These are phyloP conservation scores for Acrossocheilus wenchowensis DNA, from an alignment of 2,797 vertebrate genomes.

Conservation along the genomic window DNA sequence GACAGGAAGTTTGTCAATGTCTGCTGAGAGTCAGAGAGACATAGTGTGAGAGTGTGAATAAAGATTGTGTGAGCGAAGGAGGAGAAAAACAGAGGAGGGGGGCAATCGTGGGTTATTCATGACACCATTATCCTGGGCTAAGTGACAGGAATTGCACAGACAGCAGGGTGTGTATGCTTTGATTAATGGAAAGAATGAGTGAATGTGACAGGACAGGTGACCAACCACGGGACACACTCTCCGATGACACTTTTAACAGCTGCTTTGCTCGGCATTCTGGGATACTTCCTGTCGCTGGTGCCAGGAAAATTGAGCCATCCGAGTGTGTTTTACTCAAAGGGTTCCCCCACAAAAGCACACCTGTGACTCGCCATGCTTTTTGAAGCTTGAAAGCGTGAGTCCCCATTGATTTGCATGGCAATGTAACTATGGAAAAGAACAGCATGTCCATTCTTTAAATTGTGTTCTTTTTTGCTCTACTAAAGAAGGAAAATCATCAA, in stretches of 20 bases:
- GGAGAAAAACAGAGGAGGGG: constrained; percentile 24
- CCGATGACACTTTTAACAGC: constrained; percentile 72
- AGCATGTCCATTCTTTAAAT: background rate
- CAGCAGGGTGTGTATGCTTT: constrained; percentile 69
- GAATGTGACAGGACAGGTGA: constrained; percentile 78
- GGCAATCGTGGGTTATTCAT: constrained; percentile 57
- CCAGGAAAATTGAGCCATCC: background rate
- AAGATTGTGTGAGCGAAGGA: constrained; percentile 5
- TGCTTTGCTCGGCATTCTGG: constrained; percentile 67
- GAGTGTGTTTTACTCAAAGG: constrained; percentile 18
- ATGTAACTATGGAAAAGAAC: constrained; percentile 14
- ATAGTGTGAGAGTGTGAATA: constrained; percentile 30
- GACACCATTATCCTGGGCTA: constrained; percentile 55
- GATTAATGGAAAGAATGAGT: constrained; percentile 79
- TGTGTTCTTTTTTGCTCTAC: background rate
- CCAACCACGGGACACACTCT: constrained; percentile 65
- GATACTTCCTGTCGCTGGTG: constrained; percentile 28
- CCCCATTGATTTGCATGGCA: background rate
- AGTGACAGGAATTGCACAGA: constrained; percentile 62
- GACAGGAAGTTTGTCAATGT: constrained; percentile 67
- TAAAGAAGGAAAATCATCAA: background rate
- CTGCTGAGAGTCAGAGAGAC: constrained; percentile 60
- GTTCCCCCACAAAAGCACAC: background rate
- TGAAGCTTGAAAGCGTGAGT: background rate
- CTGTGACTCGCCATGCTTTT: background rate